These are phyloP conservation scores for Triops longicaudatus DNA, from an alignment of 1,140 invertebrate genomes.

Conservation along the genomic window DNA sequence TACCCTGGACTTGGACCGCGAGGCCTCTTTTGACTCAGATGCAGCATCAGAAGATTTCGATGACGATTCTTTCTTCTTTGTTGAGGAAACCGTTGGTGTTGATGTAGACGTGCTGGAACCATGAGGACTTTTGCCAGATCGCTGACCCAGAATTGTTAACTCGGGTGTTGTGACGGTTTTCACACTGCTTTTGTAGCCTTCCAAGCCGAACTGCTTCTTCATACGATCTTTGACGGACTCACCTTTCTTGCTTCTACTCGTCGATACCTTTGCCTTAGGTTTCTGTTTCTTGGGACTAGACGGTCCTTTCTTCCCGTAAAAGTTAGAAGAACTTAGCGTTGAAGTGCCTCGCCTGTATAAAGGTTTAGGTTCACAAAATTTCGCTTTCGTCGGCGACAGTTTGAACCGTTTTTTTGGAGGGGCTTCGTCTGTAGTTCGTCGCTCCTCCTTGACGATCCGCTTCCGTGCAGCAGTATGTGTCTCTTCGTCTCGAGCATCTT, in stretches of 20 bases:
- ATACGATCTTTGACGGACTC: constrained; percentile 2
- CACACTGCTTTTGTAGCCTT: neutral
- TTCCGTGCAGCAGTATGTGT: neutral
- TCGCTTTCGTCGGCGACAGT: neutral
- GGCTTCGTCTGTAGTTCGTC: neutral
- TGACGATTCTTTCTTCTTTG: neutral
- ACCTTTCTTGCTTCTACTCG: neutral
- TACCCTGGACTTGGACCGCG: too few species aligned
- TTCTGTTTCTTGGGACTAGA: neutral
- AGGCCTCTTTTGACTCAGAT: neutral
- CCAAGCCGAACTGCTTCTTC: neutral
- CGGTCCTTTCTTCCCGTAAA: neutral
- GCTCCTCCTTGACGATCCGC: neutral
- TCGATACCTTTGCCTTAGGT: neutral
- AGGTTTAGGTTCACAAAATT: neutral
- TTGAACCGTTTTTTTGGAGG: neutral
- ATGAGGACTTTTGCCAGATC: neutral
- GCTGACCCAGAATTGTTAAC: neutral
- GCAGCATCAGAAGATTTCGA: neutral
- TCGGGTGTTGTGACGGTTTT: neutral
- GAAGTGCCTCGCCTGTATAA: neutral
- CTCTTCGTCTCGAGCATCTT: neutral
- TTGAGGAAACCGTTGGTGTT: neutral
- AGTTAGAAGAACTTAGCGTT: neutral
- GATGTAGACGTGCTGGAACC: neutral